Percentiles rank a stretch among this genome's conserved stretches.
Evolutionary conservation across 2,888 invertebrate species (phyloP).

Genomic region (Cheilosia urbana): DNA sequence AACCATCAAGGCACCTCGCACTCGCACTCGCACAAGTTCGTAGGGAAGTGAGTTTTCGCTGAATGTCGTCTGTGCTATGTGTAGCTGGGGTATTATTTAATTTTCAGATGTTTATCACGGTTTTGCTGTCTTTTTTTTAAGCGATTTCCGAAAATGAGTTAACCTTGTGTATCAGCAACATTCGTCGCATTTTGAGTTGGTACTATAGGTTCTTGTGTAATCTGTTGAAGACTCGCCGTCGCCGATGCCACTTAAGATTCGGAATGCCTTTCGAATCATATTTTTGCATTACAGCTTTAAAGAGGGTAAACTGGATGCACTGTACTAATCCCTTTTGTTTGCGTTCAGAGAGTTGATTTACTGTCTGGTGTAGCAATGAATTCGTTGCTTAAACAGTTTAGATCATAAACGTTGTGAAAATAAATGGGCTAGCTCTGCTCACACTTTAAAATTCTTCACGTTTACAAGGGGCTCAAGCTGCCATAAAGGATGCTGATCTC

Average conservation of each 20-base stretch:
- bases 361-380: too few relatives aligned
- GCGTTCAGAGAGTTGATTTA: too few relatives aligned
- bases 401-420: too few relatives aligned
- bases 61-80: constrained; percentile 12
- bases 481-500: too few relatives aligned
- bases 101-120: constrained; percentile 53
- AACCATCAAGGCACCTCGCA: constrained; percentile 32
- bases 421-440: too few relatives aligned
- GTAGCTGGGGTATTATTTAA: constrained; percentile 6
- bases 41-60: constrained; percentile 32
- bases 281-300: background rate
- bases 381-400: too few relatives aligned
- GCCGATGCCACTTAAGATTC: constrained; percentile 35
- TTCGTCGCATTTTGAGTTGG: constrained; percentile 9
- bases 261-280: constrained; percentile 12
- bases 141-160: constrained; percentile 46
- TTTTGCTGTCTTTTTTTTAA: constrained; percentile 37
- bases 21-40: background rate
- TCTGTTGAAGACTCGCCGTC: constrained; percentile 9
- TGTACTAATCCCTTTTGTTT: too few relatives aligned
- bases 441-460: too few relatives aligned
- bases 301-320: background rate
- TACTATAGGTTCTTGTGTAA: constrained; percentile 39
- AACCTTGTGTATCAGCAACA: constrained; percentile 57
- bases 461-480: too few relatives aligned